A percentile compares a stretch with the other conserved stretches of the same genome.
phyloP scores from a whole-genome alignment of 2,113 vertebrate genomes.

The Poicephalus gulielmi region DNA sequence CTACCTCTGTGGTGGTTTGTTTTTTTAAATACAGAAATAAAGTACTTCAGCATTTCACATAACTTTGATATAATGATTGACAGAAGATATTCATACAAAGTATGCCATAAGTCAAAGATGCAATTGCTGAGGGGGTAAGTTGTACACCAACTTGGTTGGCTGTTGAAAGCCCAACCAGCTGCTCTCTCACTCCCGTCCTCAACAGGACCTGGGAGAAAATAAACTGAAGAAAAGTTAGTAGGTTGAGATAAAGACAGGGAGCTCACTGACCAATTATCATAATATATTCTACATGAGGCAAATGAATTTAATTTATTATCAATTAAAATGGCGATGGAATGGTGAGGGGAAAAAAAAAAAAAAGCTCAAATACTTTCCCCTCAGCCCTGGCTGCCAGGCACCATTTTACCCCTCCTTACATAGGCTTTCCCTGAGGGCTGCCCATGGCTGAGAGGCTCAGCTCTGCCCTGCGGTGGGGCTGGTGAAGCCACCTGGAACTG shows the following conservation, averaged over 20 bases:
- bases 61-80: background rate
- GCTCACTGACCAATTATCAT: background rate
- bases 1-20: accelerated
- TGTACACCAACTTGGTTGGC: background rate
- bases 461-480: background rate
- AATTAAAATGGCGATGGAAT: background rate
- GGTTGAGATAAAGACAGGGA: background rate
- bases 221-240: background rate
- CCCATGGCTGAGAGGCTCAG: background rate
- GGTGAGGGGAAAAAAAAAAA: background rate
- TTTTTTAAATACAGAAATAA: background rate
- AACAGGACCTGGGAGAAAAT: accelerated
- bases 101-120: background rate
- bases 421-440: background rate
- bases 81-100: background rate
- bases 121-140: background rate
- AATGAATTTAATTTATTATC: background rate
- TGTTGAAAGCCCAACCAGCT: background rate
- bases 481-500: background rate
- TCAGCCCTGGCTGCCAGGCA: background rate
- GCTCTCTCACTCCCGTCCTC: background rate
- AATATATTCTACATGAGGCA: background rate
- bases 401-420: background rate
- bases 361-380: background rate
- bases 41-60: background rate